These are phyloP conservation scores for Agraylea sexmaculata DNA, from an alignment of 1,140 invertebrate genomes.

Conservation along the genomic window DNA sequence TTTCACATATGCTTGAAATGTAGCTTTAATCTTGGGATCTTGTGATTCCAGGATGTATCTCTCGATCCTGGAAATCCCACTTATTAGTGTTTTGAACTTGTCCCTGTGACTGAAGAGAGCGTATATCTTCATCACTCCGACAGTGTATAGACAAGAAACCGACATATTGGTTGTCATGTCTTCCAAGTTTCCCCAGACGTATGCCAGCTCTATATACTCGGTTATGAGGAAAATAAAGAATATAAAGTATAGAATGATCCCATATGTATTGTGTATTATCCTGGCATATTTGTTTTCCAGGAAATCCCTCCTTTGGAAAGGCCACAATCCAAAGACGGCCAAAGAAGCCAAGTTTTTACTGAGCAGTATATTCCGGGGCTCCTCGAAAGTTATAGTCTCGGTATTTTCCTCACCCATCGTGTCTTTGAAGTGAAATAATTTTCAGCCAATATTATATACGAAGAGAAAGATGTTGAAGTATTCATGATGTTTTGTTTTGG, in stretches of 20 bases:
- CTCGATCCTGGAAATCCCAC: conserved; percentile 14
- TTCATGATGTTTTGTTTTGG: too few species aligned
- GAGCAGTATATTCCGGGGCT: conserved; percentile 13
- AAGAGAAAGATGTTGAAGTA: too few species aligned
- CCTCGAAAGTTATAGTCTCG: too few species aligned
- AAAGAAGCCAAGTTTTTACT: conserved; percentile 18
- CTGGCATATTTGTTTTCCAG: conserved; percentile 12
- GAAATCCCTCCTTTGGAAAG: conserved; percentile 16
- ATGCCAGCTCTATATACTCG: conserved; percentile 18
- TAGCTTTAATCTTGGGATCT: conserved; percentile 6
- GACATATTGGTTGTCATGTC: conserved; percentile 21
- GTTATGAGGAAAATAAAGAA: conserved; percentile 19
- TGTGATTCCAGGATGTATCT: conserved; percentile 13
- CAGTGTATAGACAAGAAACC: conserved; percentile 19
- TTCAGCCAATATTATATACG: background rate
- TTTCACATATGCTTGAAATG: conserved; percentile 11
- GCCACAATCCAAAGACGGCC: conserved; percentile 19
- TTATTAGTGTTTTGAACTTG: conserved; percentile 11
- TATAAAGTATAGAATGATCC: conserved; percentile 12
- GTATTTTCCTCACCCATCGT: too few species aligned
- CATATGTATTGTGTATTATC: conserved; percentile 10
- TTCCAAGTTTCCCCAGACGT: conserved; percentile 20
- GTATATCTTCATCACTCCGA: conserved; percentile 19
- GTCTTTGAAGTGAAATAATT: background rate
- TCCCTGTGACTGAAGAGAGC: conserved; percentile 14